Conservation (phyloP, 2,113 vertebrate genomes). For the Alces alces region DNA sequence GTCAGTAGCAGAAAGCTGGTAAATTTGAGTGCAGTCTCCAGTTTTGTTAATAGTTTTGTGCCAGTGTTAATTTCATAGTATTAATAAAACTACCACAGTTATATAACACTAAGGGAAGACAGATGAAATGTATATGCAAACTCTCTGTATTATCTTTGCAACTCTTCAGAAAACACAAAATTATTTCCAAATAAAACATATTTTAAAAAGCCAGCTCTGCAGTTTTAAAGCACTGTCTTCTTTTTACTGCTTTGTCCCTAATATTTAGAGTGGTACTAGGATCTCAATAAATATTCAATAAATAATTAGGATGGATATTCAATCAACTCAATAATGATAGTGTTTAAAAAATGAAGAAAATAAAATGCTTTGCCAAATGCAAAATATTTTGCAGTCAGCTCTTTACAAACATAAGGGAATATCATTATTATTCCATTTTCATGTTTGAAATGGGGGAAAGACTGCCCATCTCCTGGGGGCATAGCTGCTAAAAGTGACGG, state of each 20-base stretch:
- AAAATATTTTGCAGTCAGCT: conserved; percentile 11
- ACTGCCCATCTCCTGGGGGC: background rate
- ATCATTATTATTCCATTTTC: background rate
- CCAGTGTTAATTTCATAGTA: background rate
- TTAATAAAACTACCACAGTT: background rate
- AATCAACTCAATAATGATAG: background rate
- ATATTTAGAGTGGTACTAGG: background rate
- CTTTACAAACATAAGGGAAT: conserved; percentile 8
- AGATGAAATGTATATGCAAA: background rate
- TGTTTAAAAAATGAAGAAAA: conserved; percentile 16
- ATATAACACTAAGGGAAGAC: background rate
- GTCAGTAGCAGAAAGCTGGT: background rate
- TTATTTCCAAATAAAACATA: background rate
- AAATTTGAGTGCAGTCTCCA: background rate
- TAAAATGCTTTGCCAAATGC: background rate
- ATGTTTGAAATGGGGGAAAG: background rate
- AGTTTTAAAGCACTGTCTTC: background rate
- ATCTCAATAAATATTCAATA: conserved; percentile 25
- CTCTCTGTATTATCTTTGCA: background rate
- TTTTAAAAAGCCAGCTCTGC: background rate
- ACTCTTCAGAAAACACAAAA: background rate
- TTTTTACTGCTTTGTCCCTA: background rate
- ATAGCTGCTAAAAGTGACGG: background rate
- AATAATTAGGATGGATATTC: background rate
- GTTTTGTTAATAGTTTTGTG: background rate